phyloP scores from a whole-genome alignment of 53 echinoderm and acorn worm species.

The Stichopus horrens region DNA sequence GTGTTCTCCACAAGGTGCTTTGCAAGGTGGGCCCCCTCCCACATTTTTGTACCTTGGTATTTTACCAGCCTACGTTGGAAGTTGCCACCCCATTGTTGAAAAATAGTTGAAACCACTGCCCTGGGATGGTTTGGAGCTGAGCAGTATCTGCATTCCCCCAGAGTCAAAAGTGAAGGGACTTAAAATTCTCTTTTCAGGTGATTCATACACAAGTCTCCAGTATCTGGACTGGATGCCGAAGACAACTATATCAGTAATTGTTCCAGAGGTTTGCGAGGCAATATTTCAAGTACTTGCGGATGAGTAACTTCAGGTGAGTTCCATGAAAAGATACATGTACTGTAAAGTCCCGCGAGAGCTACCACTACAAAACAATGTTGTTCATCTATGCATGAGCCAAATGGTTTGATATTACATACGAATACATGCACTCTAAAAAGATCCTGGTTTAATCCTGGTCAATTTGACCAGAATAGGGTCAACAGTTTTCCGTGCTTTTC shows the following conservation, averaged over 20 bases:
- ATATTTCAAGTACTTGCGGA: no score
- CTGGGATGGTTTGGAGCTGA: background rate
- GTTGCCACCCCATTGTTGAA: slow-evolving; percentile 3
- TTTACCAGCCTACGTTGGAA: slow-evolving; percentile 1
- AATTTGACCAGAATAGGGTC: no score
- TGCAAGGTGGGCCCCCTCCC: background rate
- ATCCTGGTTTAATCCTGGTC: no score
- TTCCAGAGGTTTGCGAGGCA: no score
- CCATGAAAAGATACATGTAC: background rate
- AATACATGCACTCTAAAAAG: no score
- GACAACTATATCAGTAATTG: no score
- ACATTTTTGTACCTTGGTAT: no score
- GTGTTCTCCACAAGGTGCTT: background rate
- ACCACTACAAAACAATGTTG: background rate
- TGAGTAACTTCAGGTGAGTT: slow-evolving; percentile 3
- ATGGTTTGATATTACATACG: no score
- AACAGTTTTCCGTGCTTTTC: no score
- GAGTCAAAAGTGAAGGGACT: background rate
- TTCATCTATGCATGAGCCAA: no score
- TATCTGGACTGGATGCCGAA: no score
- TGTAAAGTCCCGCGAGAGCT: slow-evolving; percentile 4
- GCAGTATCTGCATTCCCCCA: background rate
- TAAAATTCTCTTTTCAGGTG: background rate
- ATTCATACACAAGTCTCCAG: no score
- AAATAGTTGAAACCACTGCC: background rate